Base-by-base conservation (phyloP, 2,113 vertebrate genomes). In the Callionymus lyra region DNA sequence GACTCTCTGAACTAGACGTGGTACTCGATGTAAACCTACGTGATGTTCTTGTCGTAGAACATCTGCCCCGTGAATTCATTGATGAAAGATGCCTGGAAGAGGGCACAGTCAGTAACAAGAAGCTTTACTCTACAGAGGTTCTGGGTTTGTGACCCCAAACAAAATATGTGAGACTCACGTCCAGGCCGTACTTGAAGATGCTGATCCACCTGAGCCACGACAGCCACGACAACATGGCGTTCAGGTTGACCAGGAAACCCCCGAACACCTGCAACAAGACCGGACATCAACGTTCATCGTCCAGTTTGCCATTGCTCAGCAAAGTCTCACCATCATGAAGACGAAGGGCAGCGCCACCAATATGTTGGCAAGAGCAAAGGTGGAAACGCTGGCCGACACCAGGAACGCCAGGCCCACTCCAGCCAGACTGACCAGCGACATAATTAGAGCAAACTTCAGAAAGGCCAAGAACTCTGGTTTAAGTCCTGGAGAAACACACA, bases 181-280 rank as follows among this genome's bases (percentile, higher is more conserved):
- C 52, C 34, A 88, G 33, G 45, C 85, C 86, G 27, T 89, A 87
- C 66, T 32, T 71, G 67, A 87, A 88, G 58, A 89, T 84, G 55
- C 86, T 87, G 67, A 81, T 42, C 85, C 84, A 88, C 46, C 85
- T 68, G 48, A 88, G 63, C 86, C 87, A 88, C 11, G 85, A 84
- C 6, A 87, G 67, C 87, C 87, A 87, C 55, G 14, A 78, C 53
- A 88, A 69, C 85, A 89, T 87, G 37, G 56, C 6, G 16, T 86
- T 87, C 13, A 87, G 81, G 46, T 87, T 86, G 40, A 87, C 86
- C 6, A 88, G 72, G 56, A 49, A 89, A 4, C 85, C 86, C 2
- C 85, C 86, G 44, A 89, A 89, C 1, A 88, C 87, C 87, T 89
- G 11, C 27, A 56, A 38, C 6, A 16, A 31, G 13, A 38, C 14